Conservation (phyloP, 53 echinoderm and acorn worm species). For the Hippasteria phrygiana region DNA sequence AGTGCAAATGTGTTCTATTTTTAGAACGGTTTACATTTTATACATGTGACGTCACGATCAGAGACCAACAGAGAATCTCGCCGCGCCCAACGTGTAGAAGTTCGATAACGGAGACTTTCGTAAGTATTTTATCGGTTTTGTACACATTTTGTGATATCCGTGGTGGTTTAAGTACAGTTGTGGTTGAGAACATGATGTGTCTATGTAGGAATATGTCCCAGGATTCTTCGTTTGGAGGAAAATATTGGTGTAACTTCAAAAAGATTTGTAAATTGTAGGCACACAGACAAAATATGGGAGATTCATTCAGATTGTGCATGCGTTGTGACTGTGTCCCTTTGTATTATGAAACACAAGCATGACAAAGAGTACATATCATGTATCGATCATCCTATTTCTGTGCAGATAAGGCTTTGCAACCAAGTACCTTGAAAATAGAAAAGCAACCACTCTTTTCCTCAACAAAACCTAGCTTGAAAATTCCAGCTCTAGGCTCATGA, state of each 20-base stretch:
- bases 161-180: not conserved
- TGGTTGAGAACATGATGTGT: not conserved
- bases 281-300: too few relatives aligned
- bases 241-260: not conserved
- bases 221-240: not conserved
- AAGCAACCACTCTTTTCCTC: too few relatives aligned
- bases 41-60: constrained; percentile 54
- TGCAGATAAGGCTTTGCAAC: too few relatives aligned
- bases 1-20: constrained; percentile 9
- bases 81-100: constrained; percentile 56
- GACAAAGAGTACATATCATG: too few relatives aligned
- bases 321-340: too few relatives aligned
- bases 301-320: too few relatives aligned
- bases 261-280: too few relatives aligned
- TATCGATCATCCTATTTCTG: too few relatives aligned
- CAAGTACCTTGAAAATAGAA: too few relatives aligned
- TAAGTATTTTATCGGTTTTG: constrained; percentile 32
- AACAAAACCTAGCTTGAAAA: too few relatives aligned
- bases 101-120: constrained; percentile 1
- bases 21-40: constrained; percentile 50
- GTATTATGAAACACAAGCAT: too few relatives aligned
- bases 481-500: too few relatives aligned
- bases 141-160: not conserved
- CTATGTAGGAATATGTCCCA: not conserved
- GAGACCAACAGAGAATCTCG: constrained; percentile 28